A percentile compares a stretch with the other conserved stretches of the same genome.
phyloP scores from a whole-genome alignment of 2,113 vertebrate genomes.

The Corydoras maculifer region DNA sequence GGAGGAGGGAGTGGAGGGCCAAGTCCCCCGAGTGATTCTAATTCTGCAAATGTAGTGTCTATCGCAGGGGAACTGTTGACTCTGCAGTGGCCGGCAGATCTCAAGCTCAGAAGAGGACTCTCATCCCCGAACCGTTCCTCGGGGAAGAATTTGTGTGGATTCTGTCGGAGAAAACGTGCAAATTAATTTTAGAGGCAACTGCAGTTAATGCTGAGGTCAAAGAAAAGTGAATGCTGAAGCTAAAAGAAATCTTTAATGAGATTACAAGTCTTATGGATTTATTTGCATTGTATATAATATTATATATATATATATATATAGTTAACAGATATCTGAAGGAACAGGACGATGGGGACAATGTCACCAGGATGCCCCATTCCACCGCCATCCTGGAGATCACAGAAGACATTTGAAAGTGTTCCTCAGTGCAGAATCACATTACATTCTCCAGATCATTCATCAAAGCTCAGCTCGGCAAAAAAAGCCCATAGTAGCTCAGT shows the following conservation, averaged over 20 bases:
- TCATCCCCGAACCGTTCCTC: constrained; percentile 96
- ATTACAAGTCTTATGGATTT: neutral
- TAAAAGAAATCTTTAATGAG: neutral
- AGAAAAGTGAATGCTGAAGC: neutral
- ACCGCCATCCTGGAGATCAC: no score
- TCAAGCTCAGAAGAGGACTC: constrained; percentile 86
- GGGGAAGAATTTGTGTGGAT: constrained; percentile 97
- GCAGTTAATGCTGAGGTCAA: no score
- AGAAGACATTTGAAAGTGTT: no score
- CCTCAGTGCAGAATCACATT: no score
- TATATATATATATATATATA: no score
- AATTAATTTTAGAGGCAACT: neutral
- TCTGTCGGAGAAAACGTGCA: constrained; percentile 61
- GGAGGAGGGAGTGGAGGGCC: constrained; percentile 90
- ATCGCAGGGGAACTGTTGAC: constrained; percentile 90
- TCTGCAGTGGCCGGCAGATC: constrained; percentile 82
- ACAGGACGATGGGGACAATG: neutral
- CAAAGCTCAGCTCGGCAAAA: no score
- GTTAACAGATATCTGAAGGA: neutral
- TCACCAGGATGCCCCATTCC: no score
- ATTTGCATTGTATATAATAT: neutral
- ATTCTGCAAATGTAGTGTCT: constrained; percentile 91
- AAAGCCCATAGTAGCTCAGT: no score
- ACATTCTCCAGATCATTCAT: no score
- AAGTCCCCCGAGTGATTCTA: constrained; percentile 87